These are phyloP conservation scores for Watsonalla binaria DNA, from an alignment of 2,888 invertebrate genomes.

Conservation along the genomic window DNA sequence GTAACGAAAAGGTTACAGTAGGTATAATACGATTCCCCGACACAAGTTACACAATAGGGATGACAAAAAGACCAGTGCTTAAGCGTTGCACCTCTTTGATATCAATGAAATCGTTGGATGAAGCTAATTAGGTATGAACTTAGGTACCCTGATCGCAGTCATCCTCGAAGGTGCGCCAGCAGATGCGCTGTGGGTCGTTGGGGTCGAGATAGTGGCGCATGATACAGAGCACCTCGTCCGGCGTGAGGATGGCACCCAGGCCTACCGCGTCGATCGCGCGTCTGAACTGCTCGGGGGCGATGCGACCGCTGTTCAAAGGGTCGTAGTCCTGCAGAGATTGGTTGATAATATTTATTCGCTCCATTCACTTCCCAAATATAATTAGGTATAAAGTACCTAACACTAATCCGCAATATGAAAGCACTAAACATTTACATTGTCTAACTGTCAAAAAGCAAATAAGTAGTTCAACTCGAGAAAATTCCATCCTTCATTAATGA, in stretches of 20 bases:
- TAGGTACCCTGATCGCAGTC: constrained; percentile 85
- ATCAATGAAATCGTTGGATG: too few species aligned
- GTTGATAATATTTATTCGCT: not conserved
- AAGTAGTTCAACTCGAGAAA: not conserved
- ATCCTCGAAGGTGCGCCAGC: constrained; percentile 88
- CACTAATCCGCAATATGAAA: too few species aligned
- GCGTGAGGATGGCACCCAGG: constrained; percentile 78
- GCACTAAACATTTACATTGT: too few species aligned
- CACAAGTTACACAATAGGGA: too few species aligned
- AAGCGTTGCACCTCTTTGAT: too few species aligned
- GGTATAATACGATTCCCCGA: too few species aligned
- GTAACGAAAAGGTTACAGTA: too few species aligned
- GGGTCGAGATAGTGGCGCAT: constrained; percentile 84
- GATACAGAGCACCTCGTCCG: constrained; percentile 81
- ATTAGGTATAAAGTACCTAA: too few species aligned
- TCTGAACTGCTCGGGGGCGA: constrained; percentile 84
- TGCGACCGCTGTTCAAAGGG: constrained; percentile 81
- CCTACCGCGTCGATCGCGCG: constrained; percentile 84
- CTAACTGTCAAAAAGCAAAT: too few species aligned
- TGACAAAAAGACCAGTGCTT: too few species aligned
- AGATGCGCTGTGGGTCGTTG: constrained; percentile 82
- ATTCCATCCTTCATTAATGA: not conserved
- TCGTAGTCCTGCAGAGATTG: constrained; percentile 80
- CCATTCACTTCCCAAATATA: too few species aligned
- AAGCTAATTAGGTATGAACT: not conserved